Conservation (phyloP, 2,113 vertebrate genomes). For the Athene cunicularia region DNA sequence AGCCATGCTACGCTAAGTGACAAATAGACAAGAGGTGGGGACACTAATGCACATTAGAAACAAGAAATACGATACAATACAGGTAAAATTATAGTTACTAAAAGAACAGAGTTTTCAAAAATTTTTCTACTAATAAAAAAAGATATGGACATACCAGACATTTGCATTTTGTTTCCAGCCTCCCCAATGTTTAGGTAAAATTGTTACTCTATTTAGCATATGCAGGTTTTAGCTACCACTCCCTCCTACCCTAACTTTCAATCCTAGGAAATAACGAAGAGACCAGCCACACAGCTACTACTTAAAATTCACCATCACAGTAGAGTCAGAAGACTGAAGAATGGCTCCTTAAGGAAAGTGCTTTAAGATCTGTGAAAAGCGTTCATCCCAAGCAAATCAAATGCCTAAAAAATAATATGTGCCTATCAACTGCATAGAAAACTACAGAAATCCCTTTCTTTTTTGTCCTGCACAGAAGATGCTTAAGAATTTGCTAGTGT, state of each 20-base stretch:
- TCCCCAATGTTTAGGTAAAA: background rate
- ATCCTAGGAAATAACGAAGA: background rate
- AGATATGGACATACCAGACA: background rate
- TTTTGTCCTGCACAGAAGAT: background rate
- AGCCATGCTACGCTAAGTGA: accelerated
- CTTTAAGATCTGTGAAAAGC: background rate
- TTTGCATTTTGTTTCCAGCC: background rate
- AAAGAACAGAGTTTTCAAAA: background rate
- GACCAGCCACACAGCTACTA: background rate
- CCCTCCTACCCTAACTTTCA: background rate
- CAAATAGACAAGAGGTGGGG: background rate
- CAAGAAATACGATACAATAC: accelerated
- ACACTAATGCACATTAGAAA: accelerated
- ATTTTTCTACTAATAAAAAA: background rate
- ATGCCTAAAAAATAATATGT: too few relatives aligned
- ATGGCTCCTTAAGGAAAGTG: background rate
- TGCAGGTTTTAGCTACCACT: background rate
- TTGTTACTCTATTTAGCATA: accelerated
- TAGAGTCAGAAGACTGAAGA: background rate
- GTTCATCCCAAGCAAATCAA: background rate
- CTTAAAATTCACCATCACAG: background rate
- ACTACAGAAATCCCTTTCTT: accelerated
- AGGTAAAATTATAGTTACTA: background rate
- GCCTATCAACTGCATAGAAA: background rate
- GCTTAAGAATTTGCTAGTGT: background rate